Evolutionary conservation across 2,888 invertebrate species (phyloP).

Genomic region (Congeria kusceri): DNA sequence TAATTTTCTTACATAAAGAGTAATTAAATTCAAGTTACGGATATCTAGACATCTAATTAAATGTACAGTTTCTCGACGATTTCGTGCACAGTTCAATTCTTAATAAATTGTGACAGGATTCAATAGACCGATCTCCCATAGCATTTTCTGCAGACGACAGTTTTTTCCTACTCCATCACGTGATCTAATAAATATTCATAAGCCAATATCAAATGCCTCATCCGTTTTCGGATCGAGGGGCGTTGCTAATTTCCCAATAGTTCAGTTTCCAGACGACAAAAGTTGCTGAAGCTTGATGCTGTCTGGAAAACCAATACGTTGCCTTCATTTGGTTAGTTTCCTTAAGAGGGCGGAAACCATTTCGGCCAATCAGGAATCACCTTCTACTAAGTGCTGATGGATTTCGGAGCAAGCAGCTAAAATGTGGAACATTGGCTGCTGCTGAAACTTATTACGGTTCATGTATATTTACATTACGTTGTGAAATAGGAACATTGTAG

Average conservation of each 20-base stretch:
- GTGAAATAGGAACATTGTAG: too few relatives aligned
- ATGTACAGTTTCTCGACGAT: not conserved
- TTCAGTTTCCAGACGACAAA: not conserved
- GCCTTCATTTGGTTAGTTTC: not conserved
- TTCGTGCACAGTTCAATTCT: conserved; percentile 53
- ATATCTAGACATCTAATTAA: too few relatives aligned
- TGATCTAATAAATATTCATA: conserved; percentile 45
- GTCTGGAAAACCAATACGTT: not conserved
- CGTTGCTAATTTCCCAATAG: conserved; percentile 52
- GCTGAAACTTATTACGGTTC: too few relatives aligned
- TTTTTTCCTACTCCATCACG: conserved; percentile 11
- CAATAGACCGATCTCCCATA: conserved; percentile 35
- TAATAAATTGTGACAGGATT: conserved; percentile 61
- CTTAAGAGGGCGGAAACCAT: not conserved
- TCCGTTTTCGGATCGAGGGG: conserved; percentile 43
- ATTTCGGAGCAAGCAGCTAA: too few relatives aligned
- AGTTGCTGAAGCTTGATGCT: too few relatives aligned
- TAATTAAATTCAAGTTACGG: too few relatives aligned
- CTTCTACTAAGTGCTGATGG: not conserved
- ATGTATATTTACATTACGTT: too few relatives aligned
- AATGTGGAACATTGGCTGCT: too few relatives aligned
- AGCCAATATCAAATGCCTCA: conserved; percentile 46
- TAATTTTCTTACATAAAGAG: too few relatives aligned
- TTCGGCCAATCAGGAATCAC: not conserved
- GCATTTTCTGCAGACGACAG: conserved; percentile 33